These are phyloP conservation scores for Rhogogaster chlorosoma DNA, from an alignment of 2,888 invertebrate genomes.

Conservation along the genomic window DNA sequence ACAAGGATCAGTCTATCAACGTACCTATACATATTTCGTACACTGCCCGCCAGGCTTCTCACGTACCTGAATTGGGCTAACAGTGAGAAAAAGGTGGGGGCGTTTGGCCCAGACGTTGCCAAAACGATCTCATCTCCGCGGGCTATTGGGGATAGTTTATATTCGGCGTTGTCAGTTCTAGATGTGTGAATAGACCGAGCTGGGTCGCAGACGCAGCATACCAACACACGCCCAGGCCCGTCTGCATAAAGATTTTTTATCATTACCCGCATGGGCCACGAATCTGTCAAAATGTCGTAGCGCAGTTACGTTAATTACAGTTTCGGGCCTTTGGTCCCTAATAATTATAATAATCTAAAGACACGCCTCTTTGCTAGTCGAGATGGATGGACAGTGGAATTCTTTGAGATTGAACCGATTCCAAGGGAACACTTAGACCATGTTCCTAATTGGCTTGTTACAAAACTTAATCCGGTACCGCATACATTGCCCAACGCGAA, in stretches of 20 bases:
- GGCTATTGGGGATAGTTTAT: conserved; percentile 44
- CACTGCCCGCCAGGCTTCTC: not conserved
- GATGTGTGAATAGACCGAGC: conserved; percentile 29
- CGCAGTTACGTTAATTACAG: conserved; percentile 75
- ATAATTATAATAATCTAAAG: conserved; percentile 77
- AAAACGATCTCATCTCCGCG: conserved; percentile 42
- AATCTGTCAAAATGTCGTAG: conserved; percentile 77
- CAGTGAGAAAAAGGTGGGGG: conserved; percentile 11
- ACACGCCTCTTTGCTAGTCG: conserved; percentile 70
- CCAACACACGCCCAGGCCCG: not conserved
- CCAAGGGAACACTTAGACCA: not conserved
- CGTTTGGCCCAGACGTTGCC: conserved; percentile 24
- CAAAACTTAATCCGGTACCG: not conserved
- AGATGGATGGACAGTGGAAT: conserved; percentile 69
- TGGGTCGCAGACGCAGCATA: conserved; percentile 15
- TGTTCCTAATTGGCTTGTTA: conserved; percentile 41
- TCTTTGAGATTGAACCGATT: conserved; percentile 34
- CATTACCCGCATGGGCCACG: conserved; percentile 72
- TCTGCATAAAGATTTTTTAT: conserved; percentile 71
- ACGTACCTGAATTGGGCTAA: not conserved
- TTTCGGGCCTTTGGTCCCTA: conserved; percentile 66
- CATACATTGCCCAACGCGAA: not conserved
- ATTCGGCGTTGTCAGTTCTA: conserved; percentile 12
- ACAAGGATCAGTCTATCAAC: not conserved
- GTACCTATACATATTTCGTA: not conserved